A percentile compares a stretch with the other conserved stretches of the same genome.
phyloP scores from a whole-genome alignment of 2,113 vertebrate species.

The Monopterus albus region DNA sequence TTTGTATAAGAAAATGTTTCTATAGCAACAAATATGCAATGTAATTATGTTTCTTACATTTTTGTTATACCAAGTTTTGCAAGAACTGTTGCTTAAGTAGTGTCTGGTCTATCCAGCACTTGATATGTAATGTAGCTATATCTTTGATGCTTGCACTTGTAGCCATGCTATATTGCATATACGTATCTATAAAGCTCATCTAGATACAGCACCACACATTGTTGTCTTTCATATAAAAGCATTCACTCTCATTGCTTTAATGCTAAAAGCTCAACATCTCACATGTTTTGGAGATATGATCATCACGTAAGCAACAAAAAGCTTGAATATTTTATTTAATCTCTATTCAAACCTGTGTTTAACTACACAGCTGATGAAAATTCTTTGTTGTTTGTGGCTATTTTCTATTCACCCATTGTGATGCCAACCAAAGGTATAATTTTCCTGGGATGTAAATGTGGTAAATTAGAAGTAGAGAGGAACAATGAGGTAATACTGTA shows the following conservation, averaged over 20 bases:
- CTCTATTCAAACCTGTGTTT: conserved; percentile 40
- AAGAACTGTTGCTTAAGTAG: conserved; percentile 67
- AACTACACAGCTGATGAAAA: conserved; percentile 23
- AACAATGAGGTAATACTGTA: conserved; percentile 69
- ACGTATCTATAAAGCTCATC: conserved; percentile 71
- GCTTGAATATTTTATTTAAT: conserved; percentile 38
- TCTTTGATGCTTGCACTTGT: conserved; percentile 68
- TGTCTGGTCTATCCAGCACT: conserved; percentile 59
- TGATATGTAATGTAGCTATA: conserved; percentile 55
- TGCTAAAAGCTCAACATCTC: conserved; percentile 26
- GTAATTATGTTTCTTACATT: conserved; percentile 80
- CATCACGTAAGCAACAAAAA: conserved; percentile 34
- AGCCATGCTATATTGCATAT: conserved; percentile 57
- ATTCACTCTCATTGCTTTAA: conserved; percentile 37
- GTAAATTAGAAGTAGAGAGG: conserved; percentile 69
- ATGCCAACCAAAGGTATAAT: conserved; percentile 66
- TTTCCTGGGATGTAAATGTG: conserved; percentile 67
- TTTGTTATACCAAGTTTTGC: conserved; percentile 75
- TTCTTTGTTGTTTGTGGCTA: conserved; percentile 4
- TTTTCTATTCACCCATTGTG: conserved; percentile 34
- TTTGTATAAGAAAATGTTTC: conserved; percentile 75
- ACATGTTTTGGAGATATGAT: conserved; percentile 49
- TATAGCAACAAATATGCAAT: conserved; percentile 82
- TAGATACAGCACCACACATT: conserved; percentile 50
- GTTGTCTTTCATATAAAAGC: conserved; percentile 36